Evolutionary conservation across 2,797 vertebrate genomes (phyloP), one percentile per base, ranked within the genome.

Genomic region (Clarias pachynema): DNA sequence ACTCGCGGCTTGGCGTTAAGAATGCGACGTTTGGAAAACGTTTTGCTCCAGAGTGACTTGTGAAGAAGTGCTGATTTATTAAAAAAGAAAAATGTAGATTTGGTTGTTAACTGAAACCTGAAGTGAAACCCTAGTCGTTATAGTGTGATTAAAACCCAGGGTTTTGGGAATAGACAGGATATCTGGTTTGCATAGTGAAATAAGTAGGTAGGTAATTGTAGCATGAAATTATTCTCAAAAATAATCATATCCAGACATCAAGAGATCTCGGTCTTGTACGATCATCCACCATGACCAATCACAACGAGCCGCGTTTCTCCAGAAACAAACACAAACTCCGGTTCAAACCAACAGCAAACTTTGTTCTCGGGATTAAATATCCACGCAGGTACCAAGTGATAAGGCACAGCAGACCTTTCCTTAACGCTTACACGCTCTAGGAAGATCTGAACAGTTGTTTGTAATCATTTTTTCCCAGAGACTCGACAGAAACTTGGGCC

Each of bases 401-500:
- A 26, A 72, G 14, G 9, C 69, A 22, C 12, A 12, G 5, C 1
- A n/a, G 29, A 22, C 20, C 56, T 31, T 31, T 8, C 4, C 18
- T 5, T 34, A 31, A 81, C 3, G 44, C 40, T 31, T 49, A 20
- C 26, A 56, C 22, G 14, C 57, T 16, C 5, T 15, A 18, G 10
- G 22, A 53, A 81, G 44, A 22, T 44, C 44, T 31, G 62, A 29
- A 14, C 29, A 53, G 26, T 40, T 53, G 20, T 14, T 44, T 53
- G 3, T 4, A 34, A 14, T 24, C 44, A 31, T 86, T 59, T 82
- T 56, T 86, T 86, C 81, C 81, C 81, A 72, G 65, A 83, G 63
- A 82, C 37, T 60, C 56, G 20, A 24, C 68, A 66, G 75, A 10
- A 18, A 72, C 14, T 26, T 62, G 14, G 15, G n/a, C 40, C 29